These are phyloP conservation scores for Hyles vespertilio DNA, from an alignment of 1,140 invertebrate genomes.

Conservation along the genomic window DNA sequence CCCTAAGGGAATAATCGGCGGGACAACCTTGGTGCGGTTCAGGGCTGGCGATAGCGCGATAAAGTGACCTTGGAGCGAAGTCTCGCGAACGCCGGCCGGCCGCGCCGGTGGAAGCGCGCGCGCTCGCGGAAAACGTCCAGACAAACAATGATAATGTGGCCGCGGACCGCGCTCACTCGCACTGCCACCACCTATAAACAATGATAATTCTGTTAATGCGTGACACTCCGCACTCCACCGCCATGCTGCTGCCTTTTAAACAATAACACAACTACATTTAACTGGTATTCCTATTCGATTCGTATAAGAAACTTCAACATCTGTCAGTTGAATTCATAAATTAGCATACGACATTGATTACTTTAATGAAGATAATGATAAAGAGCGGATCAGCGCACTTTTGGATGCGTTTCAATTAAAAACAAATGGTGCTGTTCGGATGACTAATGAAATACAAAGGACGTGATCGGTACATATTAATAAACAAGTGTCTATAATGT, in stretches of 20 bases:
- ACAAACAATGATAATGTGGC: slow-evolving; percentile 57
- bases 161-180: slow-evolving; percentile 16
- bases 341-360: slow-evolving; percentile 15
- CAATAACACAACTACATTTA: too few species aligned
- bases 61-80: slow-evolving; percentile 67
- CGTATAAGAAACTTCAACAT: slow-evolving; percentile 3
- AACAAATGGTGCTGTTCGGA: slow-evolving; percentile 49
- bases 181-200: slow-evolving; percentile 15
- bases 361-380: slow-evolving; percentile 16
- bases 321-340: slow-evolving; percentile 13
- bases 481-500: too few species aligned
- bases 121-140: slow-evolving; percentile 55
- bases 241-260: too few species aligned
- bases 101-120: slow-evolving; percentile 39
- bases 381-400: slow-evolving; percentile 28
- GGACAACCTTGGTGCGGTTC: slow-evolving; percentile 42
- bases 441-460: slow-evolving; percentile 52
- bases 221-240: too few species aligned
- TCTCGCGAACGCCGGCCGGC: slow-evolving; percentile 65
- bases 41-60: slow-evolving; percentile 65
- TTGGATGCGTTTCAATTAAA: slow-evolving; percentile 61
- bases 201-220: slow-evolving; percentile 33
- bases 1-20: slow-evolving; percentile 17
- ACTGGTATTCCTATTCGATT: slow-evolving; percentile 2
- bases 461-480: too few species aligned